Base-by-base conservation (phyloP, 2,113 vertebrate species). In the Menura novaehollandiae region DNA sequence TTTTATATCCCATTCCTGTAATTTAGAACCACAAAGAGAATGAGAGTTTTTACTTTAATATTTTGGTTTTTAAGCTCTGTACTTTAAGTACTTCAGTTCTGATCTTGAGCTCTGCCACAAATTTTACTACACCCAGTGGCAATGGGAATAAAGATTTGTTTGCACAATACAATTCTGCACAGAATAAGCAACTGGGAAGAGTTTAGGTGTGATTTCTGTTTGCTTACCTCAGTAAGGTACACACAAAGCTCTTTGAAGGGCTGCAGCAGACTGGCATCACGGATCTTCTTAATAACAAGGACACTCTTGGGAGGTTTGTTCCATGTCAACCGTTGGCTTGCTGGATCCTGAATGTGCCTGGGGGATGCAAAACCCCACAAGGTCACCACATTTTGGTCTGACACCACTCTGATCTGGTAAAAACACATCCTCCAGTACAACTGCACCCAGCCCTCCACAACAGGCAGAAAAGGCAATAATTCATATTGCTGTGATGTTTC, bases 271-370 rank as follows among this genome's bases (percentile, higher is more conserved):
- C 98, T 98, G 95, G 98, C 98, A 22, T 99, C 99, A 44, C 97
- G 97, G 46, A 99, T 98, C 98, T 99, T 99, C 96, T 99, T 99
- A 94, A 99, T 99, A 74, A 99, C 99, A 30, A 99, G 99, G 88
- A 99, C 99, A n/a, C 99, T 99, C 98, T 99, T 99, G 5, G 99
- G 99, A 64, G 99, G 98, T 96, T 99, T 99, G 98, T 99, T 99
- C 99, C 99, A 99, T 1, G 99, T 99, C 97, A 99, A 97, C 96
- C 98, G 98, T 97, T 99, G 99, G 97, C 99, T 99, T 37, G 99
- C 99, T 47, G 99, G 99, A 94, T 99, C 99, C 98, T 99, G 99
- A 93, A 99, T 99, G 97, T 99, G 99, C 99, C 99, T 99, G 80
- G 32, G 88, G 68, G 80, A 16, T 0, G 27, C 15, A 46, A 23